These are phyloP conservation scores for Zosterops borbonicus DNA, from an alignment of 2,113 vertebrate genomes.

Conservation along the genomic window DNA sequence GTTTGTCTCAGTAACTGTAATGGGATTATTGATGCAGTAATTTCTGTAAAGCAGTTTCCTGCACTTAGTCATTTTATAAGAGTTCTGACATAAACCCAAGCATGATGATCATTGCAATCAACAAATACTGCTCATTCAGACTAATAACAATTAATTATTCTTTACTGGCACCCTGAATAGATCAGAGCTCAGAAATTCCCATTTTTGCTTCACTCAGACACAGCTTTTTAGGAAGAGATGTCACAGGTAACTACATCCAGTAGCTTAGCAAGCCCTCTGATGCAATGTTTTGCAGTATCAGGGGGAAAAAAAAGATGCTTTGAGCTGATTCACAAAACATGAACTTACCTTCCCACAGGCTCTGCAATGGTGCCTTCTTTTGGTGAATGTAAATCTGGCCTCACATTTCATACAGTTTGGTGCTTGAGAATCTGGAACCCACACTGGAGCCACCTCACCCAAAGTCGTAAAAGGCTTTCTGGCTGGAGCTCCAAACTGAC, in stretches of 20 bases:
- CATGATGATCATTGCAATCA: not conserved
- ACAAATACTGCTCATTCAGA: not conserved
- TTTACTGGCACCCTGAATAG: not conserved
- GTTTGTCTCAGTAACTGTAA: not conserved
- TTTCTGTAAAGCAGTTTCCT: constrained; percentile 9
- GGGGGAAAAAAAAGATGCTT: not conserved
- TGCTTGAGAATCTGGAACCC: constrained; percentile 98
- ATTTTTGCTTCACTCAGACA: not conserved
- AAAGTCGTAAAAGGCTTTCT: constrained; percentile 85
- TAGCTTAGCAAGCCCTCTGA: not conserved
- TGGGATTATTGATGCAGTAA: not conserved
- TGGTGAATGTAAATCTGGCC: constrained; percentile 97
- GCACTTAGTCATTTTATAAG: not conserved
- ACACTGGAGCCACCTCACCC: constrained; percentile 94
- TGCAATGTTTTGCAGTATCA: not conserved
- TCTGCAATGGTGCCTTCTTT: constrained; percentile 98
- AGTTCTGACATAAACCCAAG: not conserved
- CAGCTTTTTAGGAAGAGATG: not conserved
- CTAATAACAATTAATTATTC: not conserved
- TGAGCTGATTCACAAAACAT: not conserved
- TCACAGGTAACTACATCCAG: not conserved
- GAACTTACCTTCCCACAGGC: constrained; percentile 95
- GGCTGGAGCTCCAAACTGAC: constrained; percentile 82
- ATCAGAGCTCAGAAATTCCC: not conserved
- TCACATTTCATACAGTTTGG: constrained; percentile 99